Evolutionary conservation across 1,140 invertebrate genomes (phyloP).

Genomic region (Bombus polaris): DNA sequence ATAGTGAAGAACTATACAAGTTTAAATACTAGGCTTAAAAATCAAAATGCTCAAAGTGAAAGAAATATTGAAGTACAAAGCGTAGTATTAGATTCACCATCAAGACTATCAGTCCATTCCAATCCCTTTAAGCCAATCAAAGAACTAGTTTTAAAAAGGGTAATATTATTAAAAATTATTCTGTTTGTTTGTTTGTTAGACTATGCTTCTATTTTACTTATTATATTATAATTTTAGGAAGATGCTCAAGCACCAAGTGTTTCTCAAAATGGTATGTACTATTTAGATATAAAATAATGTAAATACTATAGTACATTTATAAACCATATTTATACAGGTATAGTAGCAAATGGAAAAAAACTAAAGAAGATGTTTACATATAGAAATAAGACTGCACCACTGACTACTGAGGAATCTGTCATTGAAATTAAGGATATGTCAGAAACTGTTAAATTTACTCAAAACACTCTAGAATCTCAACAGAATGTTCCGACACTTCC

Average conservation of each 20-base stretch:
- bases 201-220: not conserved
- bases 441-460: constrained; percentile 24
- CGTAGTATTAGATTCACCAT: constrained; percentile 53
- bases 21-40: constrained; percentile 73
- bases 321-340: constrained; percentile 35
- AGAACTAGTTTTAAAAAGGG: constrained; percentile 64
- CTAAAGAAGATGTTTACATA: constrained; percentile 60
- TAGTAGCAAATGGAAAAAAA: constrained; percentile 5
- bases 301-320: not conserved
- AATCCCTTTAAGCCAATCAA: constrained; percentile 76
- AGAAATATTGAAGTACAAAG: constrained; percentile 41
- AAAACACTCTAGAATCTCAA: constrained; percentile 34
- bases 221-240: constrained; percentile 55
- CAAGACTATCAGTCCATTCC: constrained; percentile 66
- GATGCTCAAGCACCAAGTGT: constrained; percentile 14
- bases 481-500: constrained; percentile 40
- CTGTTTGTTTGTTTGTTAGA: not conserved
- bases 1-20: constrained; percentile 76
- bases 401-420: constrained; percentile 54
- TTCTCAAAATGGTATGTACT: constrained; percentile 57
- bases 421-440: constrained; percentile 53
- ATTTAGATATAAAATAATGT: not conserved
- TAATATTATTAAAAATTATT: constrained; percentile 15
- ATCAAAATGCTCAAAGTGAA: constrained; percentile 39
- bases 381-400: constrained; percentile 73